These are phyloP conservation scores for Garra rufa DNA, from an alignment of 2,113 vertebrate genomes.

Conservation along the genomic window DNA sequence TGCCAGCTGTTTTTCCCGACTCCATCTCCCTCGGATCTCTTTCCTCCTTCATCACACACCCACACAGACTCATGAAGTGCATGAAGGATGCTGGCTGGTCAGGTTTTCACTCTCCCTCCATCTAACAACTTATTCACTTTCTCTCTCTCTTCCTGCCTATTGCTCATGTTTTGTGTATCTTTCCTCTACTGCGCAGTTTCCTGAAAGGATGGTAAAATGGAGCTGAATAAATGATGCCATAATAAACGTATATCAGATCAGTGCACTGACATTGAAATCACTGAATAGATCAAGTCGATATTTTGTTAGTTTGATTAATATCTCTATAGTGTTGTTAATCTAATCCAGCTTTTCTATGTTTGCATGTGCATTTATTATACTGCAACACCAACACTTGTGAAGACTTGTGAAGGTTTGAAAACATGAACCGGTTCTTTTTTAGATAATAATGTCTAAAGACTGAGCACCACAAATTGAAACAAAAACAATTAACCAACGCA, in stretches of 20 bases:
- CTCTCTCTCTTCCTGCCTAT: neutral
- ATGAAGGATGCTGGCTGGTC: constrained; percentile 46
- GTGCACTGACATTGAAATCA: neutral
- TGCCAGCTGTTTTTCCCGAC: neutral
- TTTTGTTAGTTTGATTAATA: neutral
- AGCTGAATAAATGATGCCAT: neutral
- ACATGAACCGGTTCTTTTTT: neutral
- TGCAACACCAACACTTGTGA: neutral
- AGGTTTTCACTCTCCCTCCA: neutral
- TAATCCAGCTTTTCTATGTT: neutral
- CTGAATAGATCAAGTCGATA: neutral
- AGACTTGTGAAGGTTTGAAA: neutral
- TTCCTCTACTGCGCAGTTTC: neutral
- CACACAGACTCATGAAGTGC: constrained; percentile 46
- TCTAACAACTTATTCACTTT: constrained; percentile 15
- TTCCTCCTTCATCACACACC: constrained; percentile 17
- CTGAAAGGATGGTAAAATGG: neutral
- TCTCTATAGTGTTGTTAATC: neutral
- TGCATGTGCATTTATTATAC: neutral
- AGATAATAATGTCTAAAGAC: neutral
- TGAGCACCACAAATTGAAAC: neutral
- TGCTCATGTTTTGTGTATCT: constrained; percentile 3
- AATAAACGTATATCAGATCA: neutral
- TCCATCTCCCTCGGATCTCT: constrained; percentile 16
- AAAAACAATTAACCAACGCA: neutral